Conservation (phyloP, 2,113 vertebrate species). For the Numida meleagris region DNA sequence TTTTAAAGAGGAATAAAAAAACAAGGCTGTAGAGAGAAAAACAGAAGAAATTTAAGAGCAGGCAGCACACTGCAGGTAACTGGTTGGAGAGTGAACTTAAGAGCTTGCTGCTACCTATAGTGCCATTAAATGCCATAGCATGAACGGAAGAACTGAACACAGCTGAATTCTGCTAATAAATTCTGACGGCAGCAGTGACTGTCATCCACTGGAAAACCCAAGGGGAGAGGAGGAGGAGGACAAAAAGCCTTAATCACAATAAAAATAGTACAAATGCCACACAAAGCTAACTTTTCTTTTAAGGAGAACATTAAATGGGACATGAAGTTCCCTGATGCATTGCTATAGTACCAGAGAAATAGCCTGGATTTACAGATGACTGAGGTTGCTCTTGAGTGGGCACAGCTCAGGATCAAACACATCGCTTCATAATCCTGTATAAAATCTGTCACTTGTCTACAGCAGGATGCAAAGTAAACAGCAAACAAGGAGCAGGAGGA, state of each 20-base stretch:
- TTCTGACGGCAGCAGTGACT: neutral
- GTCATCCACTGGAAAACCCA: neutral
- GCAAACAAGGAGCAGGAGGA: neutral
- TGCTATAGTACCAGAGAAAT: neutral
- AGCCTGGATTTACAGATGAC: neutral
- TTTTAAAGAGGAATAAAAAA: too few species aligned
- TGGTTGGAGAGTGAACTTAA: neutral
- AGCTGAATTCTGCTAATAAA: neutral
- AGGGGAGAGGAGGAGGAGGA: neutral
- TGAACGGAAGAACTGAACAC: neutral
- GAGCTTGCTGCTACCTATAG: neutral
- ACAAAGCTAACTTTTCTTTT: neutral
- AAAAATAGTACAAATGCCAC: neutral
- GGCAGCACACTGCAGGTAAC: neutral
- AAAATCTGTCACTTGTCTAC: neutral
- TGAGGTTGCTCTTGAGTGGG: rapidly evolving
- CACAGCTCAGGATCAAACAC: neutral
- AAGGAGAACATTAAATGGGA: neutral
- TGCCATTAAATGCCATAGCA: neutral
- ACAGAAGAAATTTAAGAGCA: neutral
- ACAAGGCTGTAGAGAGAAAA: neutral
- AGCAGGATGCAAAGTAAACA: neutral
- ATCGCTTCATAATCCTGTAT: too few species aligned
- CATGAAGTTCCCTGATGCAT: neutral
- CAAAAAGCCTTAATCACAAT: neutral